Evolutionary conservation across 2,797 vertebrate genomes (phyloP).

Genomic region (Syngnathus acus): DNA sequence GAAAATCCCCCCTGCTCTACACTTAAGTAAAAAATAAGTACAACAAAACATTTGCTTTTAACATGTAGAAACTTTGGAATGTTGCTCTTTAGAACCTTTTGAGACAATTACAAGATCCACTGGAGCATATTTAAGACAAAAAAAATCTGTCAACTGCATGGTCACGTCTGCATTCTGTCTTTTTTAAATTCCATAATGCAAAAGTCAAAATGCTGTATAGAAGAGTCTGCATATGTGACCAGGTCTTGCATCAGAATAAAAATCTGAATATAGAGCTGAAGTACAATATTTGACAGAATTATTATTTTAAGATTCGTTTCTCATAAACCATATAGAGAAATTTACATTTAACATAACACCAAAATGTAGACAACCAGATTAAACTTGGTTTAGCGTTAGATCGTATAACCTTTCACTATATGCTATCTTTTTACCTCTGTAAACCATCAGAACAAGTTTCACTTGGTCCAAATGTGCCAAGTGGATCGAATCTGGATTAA

Average conservation of each 20-base stretch:
- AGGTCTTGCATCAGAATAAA: slow-evolving; percentile 70
- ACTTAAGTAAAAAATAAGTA: slow-evolving; percentile 62
- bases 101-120: slow-evolving; percentile 56
- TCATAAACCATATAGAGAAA: neutral
- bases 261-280: slow-evolving; percentile 38
- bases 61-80: slow-evolving; percentile 62
- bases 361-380: neutral
- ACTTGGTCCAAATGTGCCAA: neutral
- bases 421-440: neutral
- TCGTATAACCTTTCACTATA: too few relatives aligned
- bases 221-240: slow-evolving; percentile 54
- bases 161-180: slow-evolving; percentile 23
- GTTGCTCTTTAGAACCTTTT: slow-evolving; percentile 39
- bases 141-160: slow-evolving; percentile 20
- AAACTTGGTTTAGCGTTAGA: neutral
- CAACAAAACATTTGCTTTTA: slow-evolving; percentile 54
- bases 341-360: neutral
- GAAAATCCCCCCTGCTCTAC: slow-evolving; percentile 42
- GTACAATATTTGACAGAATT: slow-evolving; percentile 8
- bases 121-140: slow-evolving; percentile 5
- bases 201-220: slow-evolving; percentile 34
- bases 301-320: neutral
- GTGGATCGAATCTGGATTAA: too few relatives aligned
- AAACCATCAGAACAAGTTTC: neutral
- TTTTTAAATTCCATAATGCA: slow-evolving; percentile 51